Evolutionary conservation across 2,888 invertebrate species (phyloP).

Genomic region (Odontomyia ornata): DNA sequence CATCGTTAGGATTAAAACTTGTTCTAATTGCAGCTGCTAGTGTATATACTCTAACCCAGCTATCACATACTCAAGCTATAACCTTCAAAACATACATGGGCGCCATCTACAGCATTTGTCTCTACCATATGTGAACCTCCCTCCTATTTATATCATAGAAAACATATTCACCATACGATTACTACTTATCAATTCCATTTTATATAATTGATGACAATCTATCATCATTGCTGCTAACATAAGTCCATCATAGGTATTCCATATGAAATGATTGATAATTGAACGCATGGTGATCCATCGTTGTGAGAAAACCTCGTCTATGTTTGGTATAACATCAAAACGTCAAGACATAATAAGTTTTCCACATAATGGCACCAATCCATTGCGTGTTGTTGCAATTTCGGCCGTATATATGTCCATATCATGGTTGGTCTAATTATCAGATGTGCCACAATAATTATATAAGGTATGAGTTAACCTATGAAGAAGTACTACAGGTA

Average conservation of each 20-base stretch:
- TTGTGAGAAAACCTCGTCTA: slow-evolving; percentile 64
- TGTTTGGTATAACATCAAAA: slow-evolving; percentile 65
- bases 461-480: slow-evolving; percentile 84
- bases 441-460: slow-evolving; percentile 88
- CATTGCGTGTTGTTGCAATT: slow-evolving; percentile 86
- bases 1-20: too few relatives aligned
- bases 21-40: too few relatives aligned
- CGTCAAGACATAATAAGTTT: slow-evolving; percentile 64
- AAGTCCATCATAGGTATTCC: slow-evolving; percentile 50
- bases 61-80: too few relatives aligned
- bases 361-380: slow-evolving; percentile 81
- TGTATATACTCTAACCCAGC: too few relatives aligned
- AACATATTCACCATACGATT: slow-evolving; percentile 16
- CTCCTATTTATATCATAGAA: slow-evolving; percentile 15
- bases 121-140: too few relatives aligned
- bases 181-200: slow-evolving; percentile 50
- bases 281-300: slow-evolving; percentile 57
- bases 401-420: slow-evolving; percentile 95
- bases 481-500: too few relatives aligned
- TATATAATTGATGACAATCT: slow-evolving; percentile 42
- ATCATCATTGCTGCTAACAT: slow-evolving; percentile 23
- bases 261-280: slow-evolving; percentile 48
- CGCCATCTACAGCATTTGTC: too few relatives aligned
- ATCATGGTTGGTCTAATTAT: slow-evolving; percentile 94
- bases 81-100: too few relatives aligned